Evolutionary conservation across 2,113 vertebrate genomes (phyloP).

Genomic region (Salvelinus sp.): DNA sequence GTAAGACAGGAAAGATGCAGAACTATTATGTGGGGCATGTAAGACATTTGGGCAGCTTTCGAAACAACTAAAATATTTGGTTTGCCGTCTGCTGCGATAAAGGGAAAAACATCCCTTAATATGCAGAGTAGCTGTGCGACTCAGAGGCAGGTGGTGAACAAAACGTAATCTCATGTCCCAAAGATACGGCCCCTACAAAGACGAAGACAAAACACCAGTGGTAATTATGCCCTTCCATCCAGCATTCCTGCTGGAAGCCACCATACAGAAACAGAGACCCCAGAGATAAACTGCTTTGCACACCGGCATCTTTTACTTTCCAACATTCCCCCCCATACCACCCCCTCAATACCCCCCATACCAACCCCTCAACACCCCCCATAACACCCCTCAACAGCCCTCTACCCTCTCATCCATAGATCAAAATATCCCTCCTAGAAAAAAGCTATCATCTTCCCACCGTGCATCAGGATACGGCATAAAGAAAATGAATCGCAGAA

Average conservation of each 20-base stretch:
- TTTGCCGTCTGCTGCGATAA: conserved; percentile 14
- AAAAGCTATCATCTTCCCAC: background rate
- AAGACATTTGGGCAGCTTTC: conserved; percentile 20
- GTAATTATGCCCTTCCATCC: conserved; percentile 49
- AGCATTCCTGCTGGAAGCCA: background rate
- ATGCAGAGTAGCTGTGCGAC: conserved; percentile 21
- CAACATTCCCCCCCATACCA: too few species aligned
- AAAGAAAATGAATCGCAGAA: background rate
- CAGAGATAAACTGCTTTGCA: conserved; percentile 50
- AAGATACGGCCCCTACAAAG: conserved; percentile 26
- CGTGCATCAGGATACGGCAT: background rate
- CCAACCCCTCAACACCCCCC: too few species aligned
- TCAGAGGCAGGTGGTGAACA: too few species aligned
- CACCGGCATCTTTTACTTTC: conserved; percentile 37
- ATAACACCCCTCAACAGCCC: too few species aligned
- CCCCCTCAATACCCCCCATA: too few species aligned
- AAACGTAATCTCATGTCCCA: conserved; percentile 39
- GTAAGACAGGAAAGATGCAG: background rate
- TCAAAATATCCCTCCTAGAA: too few species aligned
- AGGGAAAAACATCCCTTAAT: conserved; percentile 28
- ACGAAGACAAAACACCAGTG: conserved; percentile 49
- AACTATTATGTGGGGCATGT: conserved; percentile 8
- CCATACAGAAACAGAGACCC: conserved; percentile 17
- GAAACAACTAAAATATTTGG: background rate
- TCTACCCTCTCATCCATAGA: too few species aligned